Evolutionary conservation across 30 jellyfish, hydroid and myxozoan genomes (phyloP).

Genomic region (Morbakka virulenta): DNA sequence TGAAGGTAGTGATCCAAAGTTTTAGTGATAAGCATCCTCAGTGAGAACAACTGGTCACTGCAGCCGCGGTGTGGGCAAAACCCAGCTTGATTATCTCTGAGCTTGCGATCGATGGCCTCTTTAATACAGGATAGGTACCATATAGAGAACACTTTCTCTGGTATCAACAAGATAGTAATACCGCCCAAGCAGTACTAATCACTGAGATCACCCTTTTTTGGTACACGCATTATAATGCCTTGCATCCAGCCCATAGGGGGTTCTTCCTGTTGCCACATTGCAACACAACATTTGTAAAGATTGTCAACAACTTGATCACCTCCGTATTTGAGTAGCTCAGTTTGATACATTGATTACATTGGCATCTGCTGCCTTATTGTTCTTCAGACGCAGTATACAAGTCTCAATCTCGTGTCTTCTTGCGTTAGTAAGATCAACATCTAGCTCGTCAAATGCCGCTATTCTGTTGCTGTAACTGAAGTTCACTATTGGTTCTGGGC

Average conservation of each 20-base stretch:
- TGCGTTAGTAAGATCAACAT: not conserved
- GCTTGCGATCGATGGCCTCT: not conserved
- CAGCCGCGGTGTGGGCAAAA: not conserved
- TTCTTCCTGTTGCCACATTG: not conserved
- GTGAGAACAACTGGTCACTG: not conserved
- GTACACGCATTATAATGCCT: not conserved
- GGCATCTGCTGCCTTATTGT: not conserved
- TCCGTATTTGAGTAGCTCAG: not conserved
- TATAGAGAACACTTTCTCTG: not conserved
- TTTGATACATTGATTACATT: not conserved
- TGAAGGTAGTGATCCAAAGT: not conserved
- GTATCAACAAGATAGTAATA: not conserved
- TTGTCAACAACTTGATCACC: not conserved
- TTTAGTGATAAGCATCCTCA: not conserved
- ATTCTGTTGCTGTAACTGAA: not conserved
- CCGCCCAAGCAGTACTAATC: not conserved
- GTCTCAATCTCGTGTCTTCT: not conserved
- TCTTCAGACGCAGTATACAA: not conserved
- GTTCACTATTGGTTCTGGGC: not conserved
- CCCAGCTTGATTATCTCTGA: not conserved
- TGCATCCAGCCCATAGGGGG: not conserved
- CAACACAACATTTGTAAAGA: not conserved
- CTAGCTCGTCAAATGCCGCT: not conserved
- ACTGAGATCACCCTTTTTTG: not conserved
- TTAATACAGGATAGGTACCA: not conserved